Evolutionary conservation across 35 echinoderm and acorn worm genomes (phyloP).

Genomic region (Ophiothrix spiculata): DNA sequence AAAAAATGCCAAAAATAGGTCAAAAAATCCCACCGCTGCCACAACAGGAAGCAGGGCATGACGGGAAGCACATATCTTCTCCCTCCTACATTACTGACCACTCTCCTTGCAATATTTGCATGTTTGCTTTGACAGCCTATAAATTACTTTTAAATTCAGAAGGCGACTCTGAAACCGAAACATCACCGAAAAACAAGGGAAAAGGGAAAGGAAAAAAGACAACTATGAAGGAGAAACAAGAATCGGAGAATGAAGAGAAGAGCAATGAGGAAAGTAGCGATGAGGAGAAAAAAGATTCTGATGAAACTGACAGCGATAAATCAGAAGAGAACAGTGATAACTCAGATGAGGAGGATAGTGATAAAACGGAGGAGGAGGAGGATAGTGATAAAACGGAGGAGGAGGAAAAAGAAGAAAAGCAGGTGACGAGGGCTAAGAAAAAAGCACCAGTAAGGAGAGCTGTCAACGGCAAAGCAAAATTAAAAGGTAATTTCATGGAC

Average conservation of each 20-base stretch:
- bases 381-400: background rate
- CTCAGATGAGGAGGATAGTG: background rate
- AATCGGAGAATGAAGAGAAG: background rate
- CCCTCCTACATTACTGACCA: background rate
- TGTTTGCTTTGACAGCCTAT: constrained; percentile 15
- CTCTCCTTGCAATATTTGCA: background rate
- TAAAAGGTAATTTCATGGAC: background rate
- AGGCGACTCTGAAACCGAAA: constrained; percentile 6
- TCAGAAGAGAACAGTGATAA: constrained; percentile 11
- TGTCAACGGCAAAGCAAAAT: background rate
- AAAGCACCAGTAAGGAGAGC: background rate
- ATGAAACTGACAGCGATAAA: constrained; percentile 22
- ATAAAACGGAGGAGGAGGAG: background rate
- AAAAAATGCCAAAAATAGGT: no score
- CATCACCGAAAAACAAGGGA: background rate
- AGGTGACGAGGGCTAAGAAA: background rate
- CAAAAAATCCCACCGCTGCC: no score
- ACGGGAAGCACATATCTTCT: no score
- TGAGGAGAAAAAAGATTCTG: constrained; percentile 12
- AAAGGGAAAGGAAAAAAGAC: constrained; percentile 9
- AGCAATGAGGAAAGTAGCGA: constrained; percentile 19
- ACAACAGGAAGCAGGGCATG: no score
- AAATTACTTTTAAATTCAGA: constrained; percentile 30
- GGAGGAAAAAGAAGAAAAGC: background rate
- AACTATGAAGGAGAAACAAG: constrained; percentile 7